Conservation (phyloP, 2,888 invertebrate species). For the Barypeithes pellucidus region DNA sequence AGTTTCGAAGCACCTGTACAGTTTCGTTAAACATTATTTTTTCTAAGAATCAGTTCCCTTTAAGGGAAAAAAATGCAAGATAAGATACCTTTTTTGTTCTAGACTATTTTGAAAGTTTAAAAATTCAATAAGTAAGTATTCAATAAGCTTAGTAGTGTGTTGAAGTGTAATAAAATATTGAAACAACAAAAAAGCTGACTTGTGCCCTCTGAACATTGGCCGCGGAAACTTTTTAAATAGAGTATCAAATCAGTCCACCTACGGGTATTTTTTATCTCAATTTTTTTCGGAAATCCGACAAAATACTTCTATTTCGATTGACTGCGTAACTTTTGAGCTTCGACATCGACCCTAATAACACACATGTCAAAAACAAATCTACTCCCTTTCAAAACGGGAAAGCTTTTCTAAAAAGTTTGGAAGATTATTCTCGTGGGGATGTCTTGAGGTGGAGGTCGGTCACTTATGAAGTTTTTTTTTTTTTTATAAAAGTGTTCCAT, state of each 20-base stretch:
- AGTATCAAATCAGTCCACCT: not conserved
- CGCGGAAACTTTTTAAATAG: not conserved
- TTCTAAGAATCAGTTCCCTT: too few relatives aligned
- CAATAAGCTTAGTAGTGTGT: too few relatives aligned
- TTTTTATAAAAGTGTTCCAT: not conserved
- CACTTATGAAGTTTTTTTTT: not conserved
- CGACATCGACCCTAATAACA: constrained; percentile 16
- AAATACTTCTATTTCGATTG: not conserved
- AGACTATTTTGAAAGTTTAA: too few relatives aligned
- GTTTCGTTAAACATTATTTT: too few relatives aligned
- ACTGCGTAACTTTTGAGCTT: constrained; percentile 15
- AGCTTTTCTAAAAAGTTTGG: constrained; percentile 5
- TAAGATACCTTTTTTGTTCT: too few relatives aligned
- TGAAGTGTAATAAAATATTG: too few relatives aligned
- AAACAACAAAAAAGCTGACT: too few relatives aligned
- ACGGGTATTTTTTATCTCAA: not conserved
- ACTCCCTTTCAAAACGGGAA: constrained; percentile 7
- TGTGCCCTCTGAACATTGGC: too few relatives aligned
- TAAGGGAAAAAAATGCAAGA: too few relatives aligned
- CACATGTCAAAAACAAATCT: constrained; percentile 20
- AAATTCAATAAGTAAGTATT: too few relatives aligned
- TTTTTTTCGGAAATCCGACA: not conserved
- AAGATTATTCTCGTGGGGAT: constrained; percentile 8
- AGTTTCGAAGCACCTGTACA: too few relatives aligned
- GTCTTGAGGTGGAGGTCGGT: not conserved